Conservation (phyloP, 2,797 vertebrate genomes). For the Atherinosoma microstoma region DNA sequence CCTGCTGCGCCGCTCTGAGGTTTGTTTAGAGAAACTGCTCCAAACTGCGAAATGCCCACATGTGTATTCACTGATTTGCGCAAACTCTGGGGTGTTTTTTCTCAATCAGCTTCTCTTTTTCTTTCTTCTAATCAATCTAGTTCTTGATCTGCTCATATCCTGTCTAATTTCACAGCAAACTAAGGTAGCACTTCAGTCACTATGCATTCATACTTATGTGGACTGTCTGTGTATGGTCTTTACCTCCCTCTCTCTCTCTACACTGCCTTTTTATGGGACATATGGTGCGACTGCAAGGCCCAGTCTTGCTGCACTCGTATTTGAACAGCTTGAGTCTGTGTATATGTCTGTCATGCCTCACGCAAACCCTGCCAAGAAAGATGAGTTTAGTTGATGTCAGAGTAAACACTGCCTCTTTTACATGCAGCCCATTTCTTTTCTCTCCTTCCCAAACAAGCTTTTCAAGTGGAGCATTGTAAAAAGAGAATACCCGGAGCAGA, state of each 20-base stretch:
- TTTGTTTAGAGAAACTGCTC: constrained; percentile 84
- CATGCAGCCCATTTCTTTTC: constrained; percentile 48
- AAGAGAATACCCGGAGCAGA: constrained; percentile 11
- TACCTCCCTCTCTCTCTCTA: constrained; percentile 48
- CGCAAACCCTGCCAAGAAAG: constrained; percentile 76
- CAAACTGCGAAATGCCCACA: constrained; percentile 74
- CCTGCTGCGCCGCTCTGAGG: constrained; percentile 74
- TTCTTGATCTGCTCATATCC: constrained; percentile 29
- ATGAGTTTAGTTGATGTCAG: constrained; percentile 78
- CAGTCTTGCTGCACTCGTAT: constrained; percentile 71
- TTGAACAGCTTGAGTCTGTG: constrained; percentile 86
- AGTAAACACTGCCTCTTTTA: constrained; percentile 67
- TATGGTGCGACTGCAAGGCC: constrained; percentile 71
- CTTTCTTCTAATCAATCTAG: constrained; percentile 37
- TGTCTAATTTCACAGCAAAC: constrained; percentile 30
- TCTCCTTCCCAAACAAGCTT: constrained; percentile 37
- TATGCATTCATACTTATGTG: constrained; percentile 41
- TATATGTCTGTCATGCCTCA: constrained; percentile 81
- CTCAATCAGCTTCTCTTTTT: constrained; percentile 30
- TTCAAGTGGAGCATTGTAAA: constrained; percentile 38
- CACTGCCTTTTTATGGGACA: constrained; percentile 76
- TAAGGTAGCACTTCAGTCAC: constrained; percentile 9
- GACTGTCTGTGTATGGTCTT: constrained; percentile 22
- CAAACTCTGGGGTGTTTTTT: constrained; percentile 39
- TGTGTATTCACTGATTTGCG: constrained; percentile 71